phyloP scores from a whole-genome alignment of 2,113 vertebrate genomes.

The Crotalus helleri region DNA sequence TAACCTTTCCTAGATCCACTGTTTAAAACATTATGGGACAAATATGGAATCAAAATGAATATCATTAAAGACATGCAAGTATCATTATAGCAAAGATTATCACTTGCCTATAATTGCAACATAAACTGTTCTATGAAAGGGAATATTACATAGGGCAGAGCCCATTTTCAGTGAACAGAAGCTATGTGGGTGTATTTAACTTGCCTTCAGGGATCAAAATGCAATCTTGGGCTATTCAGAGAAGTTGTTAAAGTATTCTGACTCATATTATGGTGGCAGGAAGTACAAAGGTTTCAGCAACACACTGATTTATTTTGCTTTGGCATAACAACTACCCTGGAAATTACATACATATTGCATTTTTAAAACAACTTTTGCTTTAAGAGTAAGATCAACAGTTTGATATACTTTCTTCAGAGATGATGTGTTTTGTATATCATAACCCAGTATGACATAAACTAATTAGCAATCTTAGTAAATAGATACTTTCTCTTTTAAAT shows the following conservation, averaged over 20 bases:
- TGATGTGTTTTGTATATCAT: not conserved
- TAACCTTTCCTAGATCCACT: not conserved
- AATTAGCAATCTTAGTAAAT: not conserved
- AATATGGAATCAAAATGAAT: not conserved
- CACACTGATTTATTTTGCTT: not conserved
- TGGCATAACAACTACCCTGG: not conserved
- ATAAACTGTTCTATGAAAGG: not conserved
- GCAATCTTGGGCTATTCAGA: not conserved
- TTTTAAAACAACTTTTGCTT: not conserved
- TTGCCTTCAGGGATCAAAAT: conserved; percentile 8
- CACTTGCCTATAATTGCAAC: not conserved
- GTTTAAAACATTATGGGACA: not conserved
- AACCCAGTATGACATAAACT: not conserved
- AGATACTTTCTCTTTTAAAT: not conserved
- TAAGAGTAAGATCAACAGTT: not conserved
- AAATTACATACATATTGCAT: not conserved
- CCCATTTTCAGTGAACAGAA: not conserved
- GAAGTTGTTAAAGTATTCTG: conserved; percentile 2
- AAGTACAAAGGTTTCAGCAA: conserved; percentile 9
- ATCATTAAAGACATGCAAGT: not conserved
- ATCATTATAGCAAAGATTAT: not conserved
- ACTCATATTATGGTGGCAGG: not conserved
- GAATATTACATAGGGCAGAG: not conserved
- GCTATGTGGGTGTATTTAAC: not conserved
- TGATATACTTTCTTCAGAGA: not conserved